Percentiles rank a stretch among this genome's conserved stretches.
Conservation (phyloP, 2,888 invertebrate species). For the Tetranychus piercei region DNA sequence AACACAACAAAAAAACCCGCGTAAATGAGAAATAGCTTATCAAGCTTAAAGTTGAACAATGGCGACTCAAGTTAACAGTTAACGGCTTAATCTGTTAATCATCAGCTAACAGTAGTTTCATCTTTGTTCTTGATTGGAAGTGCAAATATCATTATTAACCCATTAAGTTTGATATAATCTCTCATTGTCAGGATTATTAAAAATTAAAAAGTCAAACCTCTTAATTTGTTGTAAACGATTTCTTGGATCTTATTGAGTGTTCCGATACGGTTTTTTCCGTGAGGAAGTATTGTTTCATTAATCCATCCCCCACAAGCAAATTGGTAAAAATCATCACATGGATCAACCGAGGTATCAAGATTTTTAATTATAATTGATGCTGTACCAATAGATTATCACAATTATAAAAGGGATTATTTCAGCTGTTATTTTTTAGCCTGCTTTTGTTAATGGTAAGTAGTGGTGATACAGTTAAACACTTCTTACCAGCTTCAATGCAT, state of each 20-base stretch:
- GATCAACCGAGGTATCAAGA: slow-evolving; percentile 50
- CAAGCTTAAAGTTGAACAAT: too few species aligned
- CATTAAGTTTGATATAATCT: neutral
- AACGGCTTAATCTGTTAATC: too few species aligned
- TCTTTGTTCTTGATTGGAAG: too few species aligned
- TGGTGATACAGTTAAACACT: neutral
- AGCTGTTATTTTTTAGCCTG: too few species aligned
- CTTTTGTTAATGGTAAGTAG: too few species aligned
- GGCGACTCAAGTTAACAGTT: too few species aligned
- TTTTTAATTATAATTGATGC: slow-evolving; percentile 50
- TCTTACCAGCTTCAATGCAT: slow-evolving; percentile 8
- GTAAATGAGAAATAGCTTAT: too few species aligned
- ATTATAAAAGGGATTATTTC: neutral
- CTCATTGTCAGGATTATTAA: neutral
- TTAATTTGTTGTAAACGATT: slow-evolving; percentile 3
- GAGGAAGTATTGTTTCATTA: slow-evolving; percentile 3
- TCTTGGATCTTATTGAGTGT: slow-evolving; percentile 5
- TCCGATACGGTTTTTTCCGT: neutral
- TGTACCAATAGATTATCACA: neutral
- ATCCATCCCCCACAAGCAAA: slow-evolving; percentile 60
- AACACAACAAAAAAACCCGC: neutral
- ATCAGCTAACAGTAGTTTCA: too few species aligned
- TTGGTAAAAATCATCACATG: slow-evolving; percentile 62
- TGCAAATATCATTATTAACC: too few species aligned
- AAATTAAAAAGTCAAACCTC: neutral